Percentiles rank a stretch among this genome's conserved stretches.
phyloP scores from a whole-genome alignment of 2,888 invertebrate genomes.

The Brenthis daphne region DNA sequence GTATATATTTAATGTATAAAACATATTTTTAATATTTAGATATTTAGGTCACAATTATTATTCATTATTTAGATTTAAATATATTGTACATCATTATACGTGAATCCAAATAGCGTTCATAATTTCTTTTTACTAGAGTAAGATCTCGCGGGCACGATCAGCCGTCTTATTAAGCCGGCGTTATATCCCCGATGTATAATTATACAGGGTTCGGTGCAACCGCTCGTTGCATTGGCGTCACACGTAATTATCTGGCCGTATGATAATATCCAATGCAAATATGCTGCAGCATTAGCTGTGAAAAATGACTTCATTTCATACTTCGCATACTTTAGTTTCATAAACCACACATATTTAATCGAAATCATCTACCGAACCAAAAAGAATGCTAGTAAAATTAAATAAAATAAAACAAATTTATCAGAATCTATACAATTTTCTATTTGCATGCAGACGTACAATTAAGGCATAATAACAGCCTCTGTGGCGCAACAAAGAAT shows the following conservation, averaged over 20 bases:
- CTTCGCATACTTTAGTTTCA: slow-evolving; percentile 18
- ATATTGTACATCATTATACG: slow-evolving; percentile 6
- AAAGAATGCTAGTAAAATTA: slow-evolving; percentile 1
- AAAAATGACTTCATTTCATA: slow-evolving; percentile 68
- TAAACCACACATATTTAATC: not conserved
- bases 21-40: too few relatives aligned
- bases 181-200: slow-evolving; percentile 59
- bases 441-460: slow-evolving; percentile 79
- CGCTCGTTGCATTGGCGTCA: slow-evolving; percentile 61
- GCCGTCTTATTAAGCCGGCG: slow-evolving; percentile 45
- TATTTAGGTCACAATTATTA: too few relatives aligned
- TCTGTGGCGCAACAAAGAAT: slow-evolving; percentile 80
- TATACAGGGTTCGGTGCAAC: slow-evolving; percentile 56
- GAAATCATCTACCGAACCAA: not conserved
- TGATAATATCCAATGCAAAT: slow-evolving; percentile 77
- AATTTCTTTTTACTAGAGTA: slow-evolving; percentile 28
- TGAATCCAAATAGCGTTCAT: slow-evolving; percentile 7
- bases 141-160: slow-evolving; percentile 25
- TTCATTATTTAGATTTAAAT: too few relatives aligned
- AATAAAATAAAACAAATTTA: slow-evolving; percentile 48
- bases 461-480: slow-evolving; percentile 80
- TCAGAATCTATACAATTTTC: slow-evolving; percentile 74
- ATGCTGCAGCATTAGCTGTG: slow-evolving; percentile 53
- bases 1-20: not conserved
- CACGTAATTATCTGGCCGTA: slow-evolving; percentile 73